Evolutionary conservation across 2,797 vertebrate species (phyloP).

Genomic region (Hydrocynus forskahlii): DNA sequence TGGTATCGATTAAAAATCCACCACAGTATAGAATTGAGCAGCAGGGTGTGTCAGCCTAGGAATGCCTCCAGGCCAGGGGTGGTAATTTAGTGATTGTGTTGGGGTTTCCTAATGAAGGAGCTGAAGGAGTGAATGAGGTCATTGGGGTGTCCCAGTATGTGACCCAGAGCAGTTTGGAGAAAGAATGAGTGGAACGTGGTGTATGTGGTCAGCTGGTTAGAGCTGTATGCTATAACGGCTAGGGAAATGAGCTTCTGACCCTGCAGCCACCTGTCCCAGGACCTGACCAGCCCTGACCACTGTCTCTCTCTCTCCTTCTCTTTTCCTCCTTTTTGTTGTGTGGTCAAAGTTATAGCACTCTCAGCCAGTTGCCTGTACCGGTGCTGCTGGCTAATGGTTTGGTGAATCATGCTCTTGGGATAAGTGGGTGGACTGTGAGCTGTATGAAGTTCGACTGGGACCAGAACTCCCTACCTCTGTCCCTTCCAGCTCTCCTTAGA

Average conservation of each 20-base stretch:
- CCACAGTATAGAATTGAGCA: too few species aligned
- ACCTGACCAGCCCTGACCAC: slow-evolving; percentile 18
- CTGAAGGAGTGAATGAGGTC: background rate
- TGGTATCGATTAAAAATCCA: too few species aligned
- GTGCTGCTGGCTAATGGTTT: background rate
- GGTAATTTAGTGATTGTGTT: too few species aligned
- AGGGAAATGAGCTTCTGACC: slow-evolving; percentile 29
- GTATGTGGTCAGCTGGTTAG: slow-evolving; percentile 29
- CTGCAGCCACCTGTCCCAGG: slow-evolving; percentile 34
- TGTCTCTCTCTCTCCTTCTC: background rate
- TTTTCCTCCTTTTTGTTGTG: background rate
- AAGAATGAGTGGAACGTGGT: background rate
- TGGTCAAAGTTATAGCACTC: background rate
- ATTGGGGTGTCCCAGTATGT: background rate
- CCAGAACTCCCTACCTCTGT: background rate
- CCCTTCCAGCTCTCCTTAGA: background rate
- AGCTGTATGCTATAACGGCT: background rate
- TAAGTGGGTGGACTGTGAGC: slow-evolving; percentile 8
- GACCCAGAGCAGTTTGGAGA: background rate
- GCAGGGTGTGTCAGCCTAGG: too few species aligned
- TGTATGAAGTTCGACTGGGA: background rate
- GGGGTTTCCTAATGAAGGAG: too few species aligned
- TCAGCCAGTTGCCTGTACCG: background rate
- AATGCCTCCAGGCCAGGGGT: too few species aligned
- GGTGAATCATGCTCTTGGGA: slow-evolving; percentile 2